Conservation (phyloP, 2,888 invertebrate species). For the Pyrrhia umbra region DNA sequence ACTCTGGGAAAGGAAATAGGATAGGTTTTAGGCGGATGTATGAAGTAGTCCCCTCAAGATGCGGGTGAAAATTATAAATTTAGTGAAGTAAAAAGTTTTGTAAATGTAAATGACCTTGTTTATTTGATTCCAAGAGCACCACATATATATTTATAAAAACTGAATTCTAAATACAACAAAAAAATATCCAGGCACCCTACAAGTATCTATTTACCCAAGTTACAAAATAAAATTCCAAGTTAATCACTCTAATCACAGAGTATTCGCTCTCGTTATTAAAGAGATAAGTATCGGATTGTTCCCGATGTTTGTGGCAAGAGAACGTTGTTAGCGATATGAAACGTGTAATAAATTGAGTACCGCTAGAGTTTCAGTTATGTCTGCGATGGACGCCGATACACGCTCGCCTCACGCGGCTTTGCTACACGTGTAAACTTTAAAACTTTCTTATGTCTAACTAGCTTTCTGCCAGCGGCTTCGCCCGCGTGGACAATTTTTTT, state of each 20-base stretch:
- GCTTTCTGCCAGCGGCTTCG: too few relatives aligned
- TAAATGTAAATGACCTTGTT: too few relatives aligned
- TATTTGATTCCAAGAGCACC: too few relatives aligned
- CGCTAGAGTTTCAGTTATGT: slow-evolving; percentile 56
- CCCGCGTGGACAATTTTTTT: too few relatives aligned
- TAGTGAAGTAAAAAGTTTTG: too few relatives aligned
- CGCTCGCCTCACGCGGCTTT: slow-evolving; percentile 41
- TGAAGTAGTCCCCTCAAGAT: too few relatives aligned
- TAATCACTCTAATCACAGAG: slow-evolving; percentile 48
- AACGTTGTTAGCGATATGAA: slow-evolving; percentile 55
- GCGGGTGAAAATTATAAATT: too few relatives aligned
- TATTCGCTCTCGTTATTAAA: slow-evolving; percentile 59
- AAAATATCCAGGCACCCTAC: too few relatives aligned
- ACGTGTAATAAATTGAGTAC: slow-evolving; percentile 57
- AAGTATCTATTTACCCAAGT: neutral
- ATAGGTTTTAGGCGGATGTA: too few relatives aligned
- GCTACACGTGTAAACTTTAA: slow-evolving; percentile 5
- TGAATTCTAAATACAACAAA: neutral
- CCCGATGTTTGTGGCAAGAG: slow-evolving; percentile 54
- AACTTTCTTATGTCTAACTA: slow-evolving; percentile 39
- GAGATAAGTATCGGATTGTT: slow-evolving; percentile 60
- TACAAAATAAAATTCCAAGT: slow-evolving; percentile 36
- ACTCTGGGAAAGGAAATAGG: too few relatives aligned
- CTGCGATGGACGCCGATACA: slow-evolving; percentile 42
- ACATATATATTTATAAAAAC: too few relatives aligned